Conservation (phyloP, 2,113 vertebrate species). For the Cranoglanis bouderius region DNA sequence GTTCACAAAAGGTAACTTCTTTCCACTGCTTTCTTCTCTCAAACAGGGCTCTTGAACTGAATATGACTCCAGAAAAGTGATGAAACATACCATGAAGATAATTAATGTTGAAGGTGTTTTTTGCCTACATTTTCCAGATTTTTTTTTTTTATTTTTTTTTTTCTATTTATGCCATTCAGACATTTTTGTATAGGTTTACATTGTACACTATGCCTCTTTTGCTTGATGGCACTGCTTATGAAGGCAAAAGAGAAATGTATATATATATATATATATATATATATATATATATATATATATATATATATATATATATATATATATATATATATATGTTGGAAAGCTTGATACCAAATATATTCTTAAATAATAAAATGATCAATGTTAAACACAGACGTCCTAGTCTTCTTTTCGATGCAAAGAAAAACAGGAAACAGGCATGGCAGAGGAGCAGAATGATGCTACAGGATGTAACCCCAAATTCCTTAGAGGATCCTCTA, state of each 20-base stretch:
- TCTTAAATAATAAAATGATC: conserved; percentile 9
- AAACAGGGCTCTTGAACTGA: conserved; percentile 27
- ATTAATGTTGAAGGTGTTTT: background rate
- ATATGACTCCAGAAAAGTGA: background rate
- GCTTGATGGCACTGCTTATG: conserved; percentile 51
- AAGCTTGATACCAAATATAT: background rate
- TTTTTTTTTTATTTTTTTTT: background rate
- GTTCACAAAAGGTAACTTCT: background rate
- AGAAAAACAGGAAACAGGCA: conserved; percentile 40
- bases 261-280: no score
- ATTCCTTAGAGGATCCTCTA: conserved; percentile 26
- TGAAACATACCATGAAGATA: background rate
- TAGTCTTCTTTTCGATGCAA: background rate
- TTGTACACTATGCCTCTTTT: background rate
- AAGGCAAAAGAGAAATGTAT: conserved; percentile 43
- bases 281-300: no score
- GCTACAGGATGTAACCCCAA: background rate
- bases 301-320: no score
- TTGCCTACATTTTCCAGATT: conserved; percentile 10
- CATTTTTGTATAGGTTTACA: conserved; percentile 19
- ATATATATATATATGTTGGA: background rate
- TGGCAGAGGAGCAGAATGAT: background rate
- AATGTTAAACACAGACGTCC: background rate
- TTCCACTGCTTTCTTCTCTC: background rate
- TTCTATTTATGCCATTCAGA: conserved; percentile 24